Evolutionary conservation across 2,888 invertebrate species (phyloP), one percentile per base, ranked within the genome.

Genomic region (Smittia sp.): DNA sequence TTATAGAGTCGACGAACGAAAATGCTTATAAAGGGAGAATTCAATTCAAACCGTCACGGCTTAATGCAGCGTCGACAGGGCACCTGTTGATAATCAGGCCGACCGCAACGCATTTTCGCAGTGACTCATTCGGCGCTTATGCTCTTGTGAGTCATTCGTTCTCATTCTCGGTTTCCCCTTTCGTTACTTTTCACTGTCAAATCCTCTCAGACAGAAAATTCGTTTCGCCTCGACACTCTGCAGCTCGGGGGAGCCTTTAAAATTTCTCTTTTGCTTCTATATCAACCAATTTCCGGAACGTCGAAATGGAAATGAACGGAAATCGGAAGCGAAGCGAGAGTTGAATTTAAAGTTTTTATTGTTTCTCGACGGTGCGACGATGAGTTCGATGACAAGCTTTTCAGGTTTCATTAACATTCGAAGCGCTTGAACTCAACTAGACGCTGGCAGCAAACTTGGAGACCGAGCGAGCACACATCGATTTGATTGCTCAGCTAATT

Each of bases 51-150:
- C 65, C 67, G 67, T 67, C 67, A 67, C 24, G 41, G 13, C 24
- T 20, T 67, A 39, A 67, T 39, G 52, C 32, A 54, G 22, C 25
- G 27, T 18, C 54, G 46, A 46, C 11, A 46, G 54, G 18, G 27
- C 69, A 69, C 69, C 69, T 69, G 69, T 69, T 69, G 69, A 52
- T 67, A 67, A 67, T 67, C 67, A 66, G 15, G 22, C 15, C 22
- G 24, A 41, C 67, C 67, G 39, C 68, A 67, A 65, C 65, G 32
- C 65, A 65, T 32, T 27, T 1, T 66, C 13, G 22, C 24, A 27
- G 11, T 58, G 58, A 58, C 20, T 58, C 58, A 58, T 58, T 58
- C 20, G 15, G 4, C 15, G 18, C 22, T 58, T 63, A n/a, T 22
- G 24, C 3, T 4, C 4, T 22, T 15, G 18, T 62, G 18, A 62